Percentiles rank a stretch among this genome's conserved stretches.
Conservation (phyloP, 2,113 vertebrate species). For the Andinoacara biseriatus region DNA sequence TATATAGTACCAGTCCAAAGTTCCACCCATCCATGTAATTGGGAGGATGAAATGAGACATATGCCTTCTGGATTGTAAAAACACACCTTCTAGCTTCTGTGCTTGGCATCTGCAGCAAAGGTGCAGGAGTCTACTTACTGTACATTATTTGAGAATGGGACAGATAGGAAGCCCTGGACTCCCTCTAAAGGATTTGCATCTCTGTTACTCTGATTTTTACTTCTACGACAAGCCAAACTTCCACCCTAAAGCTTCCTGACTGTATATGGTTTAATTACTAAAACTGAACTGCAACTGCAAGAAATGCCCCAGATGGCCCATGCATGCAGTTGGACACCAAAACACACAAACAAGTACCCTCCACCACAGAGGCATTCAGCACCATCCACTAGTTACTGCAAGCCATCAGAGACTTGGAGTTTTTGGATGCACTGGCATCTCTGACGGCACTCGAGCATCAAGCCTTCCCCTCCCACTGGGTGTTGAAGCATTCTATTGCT, state of each 20-base stretch:
- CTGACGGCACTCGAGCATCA: constrained; percentile 23
- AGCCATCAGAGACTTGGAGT: constrained; percentile 7
- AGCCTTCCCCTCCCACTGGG: constrained; percentile 30
- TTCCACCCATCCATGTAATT: background rate
- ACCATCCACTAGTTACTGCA: background rate
- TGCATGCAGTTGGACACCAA: background rate
- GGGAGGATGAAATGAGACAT: background rate
- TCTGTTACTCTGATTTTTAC: background rate
- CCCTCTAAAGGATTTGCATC: too few species aligned
- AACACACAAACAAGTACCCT: background rate
- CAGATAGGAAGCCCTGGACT: too few species aligned
- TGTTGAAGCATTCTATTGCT: constrained; percentile 46
- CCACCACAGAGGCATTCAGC: background rate
- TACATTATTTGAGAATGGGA: too few species aligned
- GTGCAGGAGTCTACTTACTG: background rate
- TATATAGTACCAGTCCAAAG: too few species aligned
- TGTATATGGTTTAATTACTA: background rate
- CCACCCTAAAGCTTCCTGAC: background rate
- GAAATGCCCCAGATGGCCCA: background rate
- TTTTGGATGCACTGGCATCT: constrained; percentile 30
- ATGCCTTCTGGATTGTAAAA: background rate
- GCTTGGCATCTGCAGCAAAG: background rate
- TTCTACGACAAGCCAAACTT: background rate
- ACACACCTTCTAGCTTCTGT: background rate
- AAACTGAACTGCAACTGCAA: background rate